Evolutionary conservation across 2,888 invertebrate species (phyloP).

Genomic region (Agonopterix arenella): DNA sequence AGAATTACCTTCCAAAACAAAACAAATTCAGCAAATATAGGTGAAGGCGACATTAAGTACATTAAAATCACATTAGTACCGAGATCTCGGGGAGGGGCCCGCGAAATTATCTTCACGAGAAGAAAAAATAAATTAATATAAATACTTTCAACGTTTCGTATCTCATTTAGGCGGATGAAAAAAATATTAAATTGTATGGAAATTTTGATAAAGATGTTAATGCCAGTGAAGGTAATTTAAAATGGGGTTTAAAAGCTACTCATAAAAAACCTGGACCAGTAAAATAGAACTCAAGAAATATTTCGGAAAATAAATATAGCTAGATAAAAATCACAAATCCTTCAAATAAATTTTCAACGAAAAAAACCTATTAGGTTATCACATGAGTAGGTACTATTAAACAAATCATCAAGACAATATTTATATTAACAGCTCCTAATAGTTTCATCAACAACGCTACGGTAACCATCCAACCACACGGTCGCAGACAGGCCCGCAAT

Average conservation of each 20-base stretch:
- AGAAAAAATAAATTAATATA: constrained; percentile 60
- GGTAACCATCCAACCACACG: constrained; percentile 40
- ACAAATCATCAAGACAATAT: neutral
- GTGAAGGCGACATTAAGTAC: constrained; percentile 61
- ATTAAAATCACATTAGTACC: constrained; percentile 75
- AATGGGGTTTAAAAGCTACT: no score
- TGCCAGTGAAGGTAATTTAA: no score
- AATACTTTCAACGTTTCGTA: constrained; percentile 52
- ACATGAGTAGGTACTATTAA: no score
- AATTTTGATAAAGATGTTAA: constrained; percentile 41
- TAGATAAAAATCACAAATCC: neutral
- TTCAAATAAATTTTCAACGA: neutral
- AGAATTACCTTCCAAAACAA: constrained; percentile 22
- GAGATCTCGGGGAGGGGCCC: constrained; percentile 52
- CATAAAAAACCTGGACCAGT: neutral
- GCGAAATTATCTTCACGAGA: constrained; percentile 56
- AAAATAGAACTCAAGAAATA: no score
- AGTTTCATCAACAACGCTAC: constrained; percentile 12
- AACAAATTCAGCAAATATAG: constrained; percentile 58
- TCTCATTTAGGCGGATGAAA: constrained; percentile 47
- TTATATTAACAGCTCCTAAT: neutral
- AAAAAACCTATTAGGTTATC: no score
- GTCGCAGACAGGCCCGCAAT: constrained; percentile 55
- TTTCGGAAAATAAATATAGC: neutral
- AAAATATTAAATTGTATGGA: constrained; percentile 67